These are phyloP conservation scores for Setophaga petechia DNA, from an alignment of 2,113 vertebrate species.

Conservation along the genomic window DNA sequence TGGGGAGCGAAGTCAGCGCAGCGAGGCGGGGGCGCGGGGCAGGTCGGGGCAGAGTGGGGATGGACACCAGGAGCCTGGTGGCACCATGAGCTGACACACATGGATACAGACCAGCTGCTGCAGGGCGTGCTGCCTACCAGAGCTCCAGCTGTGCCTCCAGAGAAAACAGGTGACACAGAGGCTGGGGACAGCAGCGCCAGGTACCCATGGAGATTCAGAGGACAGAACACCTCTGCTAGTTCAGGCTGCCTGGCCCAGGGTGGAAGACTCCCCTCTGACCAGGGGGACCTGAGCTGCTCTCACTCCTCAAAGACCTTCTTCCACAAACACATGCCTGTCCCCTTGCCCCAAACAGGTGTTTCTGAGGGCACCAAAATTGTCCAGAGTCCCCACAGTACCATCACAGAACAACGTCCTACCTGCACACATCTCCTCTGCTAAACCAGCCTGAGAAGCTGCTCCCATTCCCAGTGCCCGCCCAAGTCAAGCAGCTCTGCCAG, in stretches of 20 bases:
- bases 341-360: not conserved
- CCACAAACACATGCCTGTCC: accelerated
- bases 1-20: accelerated
- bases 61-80: not conserved
- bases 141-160: not conserved
- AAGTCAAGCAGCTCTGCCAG: not conserved
- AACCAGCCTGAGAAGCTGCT: not conserved
- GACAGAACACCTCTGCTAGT: not conserved
- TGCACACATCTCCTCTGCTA: accelerated
- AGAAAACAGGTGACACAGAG: not conserved
- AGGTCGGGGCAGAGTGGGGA: not conserved
- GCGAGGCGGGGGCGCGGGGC: accelerated
- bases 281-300: not conserved
- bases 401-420: not conserved
- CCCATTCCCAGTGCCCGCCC: not conserved
- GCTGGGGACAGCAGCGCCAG: accelerated
- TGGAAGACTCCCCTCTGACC: not conserved
- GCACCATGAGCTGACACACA: not conserved
- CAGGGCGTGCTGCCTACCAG: not conserved
- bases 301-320: not conserved
- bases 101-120: not conserved
- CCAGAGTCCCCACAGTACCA: accelerated
- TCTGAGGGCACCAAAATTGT: not conserved
- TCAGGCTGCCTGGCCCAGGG: not conserved
- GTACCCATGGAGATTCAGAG: not conserved